These are phyloP conservation scores for Chrysoperla carnea DNA, from an alignment of 1,140 invertebrate genomes.

Conservation along the genomic window DNA sequence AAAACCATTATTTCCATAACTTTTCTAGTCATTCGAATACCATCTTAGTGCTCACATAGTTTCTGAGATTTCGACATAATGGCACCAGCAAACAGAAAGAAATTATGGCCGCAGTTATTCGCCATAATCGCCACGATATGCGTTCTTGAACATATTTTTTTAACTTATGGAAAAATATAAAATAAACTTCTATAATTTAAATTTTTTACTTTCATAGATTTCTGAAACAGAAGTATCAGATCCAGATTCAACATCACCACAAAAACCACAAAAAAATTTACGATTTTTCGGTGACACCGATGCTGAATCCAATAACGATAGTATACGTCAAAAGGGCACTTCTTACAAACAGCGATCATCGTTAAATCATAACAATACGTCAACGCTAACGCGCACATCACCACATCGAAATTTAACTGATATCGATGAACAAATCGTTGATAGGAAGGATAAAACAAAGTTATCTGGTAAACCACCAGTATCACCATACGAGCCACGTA, in stretches of 20 bases:
- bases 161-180: too few species aligned
- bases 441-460: conserved; percentile 13
- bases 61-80: too few species aligned
- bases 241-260: conserved; percentile 7
- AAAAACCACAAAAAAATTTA: conserved; percentile 41
- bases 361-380: conserved; percentile 1
- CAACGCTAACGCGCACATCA: conserved; percentile 7
- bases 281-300: conserved; percentile 70
- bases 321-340: conserved; percentile 18
- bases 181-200: too few species aligned
- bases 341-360: conserved; percentile 14
- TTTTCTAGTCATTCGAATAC: too few species aligned
- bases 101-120: too few species aligned
- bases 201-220: too few species aligned
- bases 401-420: conserved; percentile 34
- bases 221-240: too few species aligned
- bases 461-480: not conserved
- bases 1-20: too few species aligned
- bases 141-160: too few species aligned
- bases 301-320: conserved; percentile 39
- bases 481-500: not conserved
- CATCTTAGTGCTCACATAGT: too few species aligned
- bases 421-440: conserved; percentile 30
- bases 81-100: too few species aligned
- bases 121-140: too few species aligned